Base-by-base conservation (phyloP, 2,113 vertebrate species). In the Steatornis caripensis region DNA sequence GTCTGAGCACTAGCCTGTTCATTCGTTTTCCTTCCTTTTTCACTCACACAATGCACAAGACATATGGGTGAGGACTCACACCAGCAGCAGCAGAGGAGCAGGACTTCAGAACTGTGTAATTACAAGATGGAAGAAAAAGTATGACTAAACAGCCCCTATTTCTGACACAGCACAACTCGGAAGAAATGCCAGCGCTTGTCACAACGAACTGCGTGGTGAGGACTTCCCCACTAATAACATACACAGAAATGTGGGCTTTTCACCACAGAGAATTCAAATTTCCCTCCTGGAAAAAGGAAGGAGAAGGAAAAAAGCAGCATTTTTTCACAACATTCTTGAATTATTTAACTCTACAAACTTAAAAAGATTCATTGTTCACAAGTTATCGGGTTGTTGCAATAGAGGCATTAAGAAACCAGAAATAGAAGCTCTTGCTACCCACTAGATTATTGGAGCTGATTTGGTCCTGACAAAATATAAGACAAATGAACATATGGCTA, bases 401-500 rank as follows among this genome's bases (percentile, higher is more conserved):
- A n/a, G 9, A 78, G 55, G 26, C 46, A 43, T 57, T 57, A 76
- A 79, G 61, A 95, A 84, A n/a, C 36, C 70, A 84, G 84, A 91
- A 82, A 69, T 61, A 95, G 69, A 82, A 94, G 57, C 48, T 87
- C 84, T 57, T 79, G 39, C 39, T 78, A 48, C 65, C 76, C 68
- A 55, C 64, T n/a, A 2, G 4, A 72, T 45, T 64, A 82, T 10
- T n/a, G 34, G 45, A 53, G 55, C 51, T n/a, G 69, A 76, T 69
- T 82, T 89, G 36, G 43, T 94, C 84, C 58, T 76, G 74, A 91
- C 48, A 89, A 89, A 89, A 96, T 48, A 75, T 3, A 87, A 76
- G 80, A 89, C 69, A 93, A 89, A 94, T 57, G 57, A 96, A 94
- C 68, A 94, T 48, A 78, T n/a, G 71, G 84, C 70, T 91, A 89